Base-by-base conservation (phyloP, 1,140 invertebrate genomes). In the Cydia splendana region DNA sequence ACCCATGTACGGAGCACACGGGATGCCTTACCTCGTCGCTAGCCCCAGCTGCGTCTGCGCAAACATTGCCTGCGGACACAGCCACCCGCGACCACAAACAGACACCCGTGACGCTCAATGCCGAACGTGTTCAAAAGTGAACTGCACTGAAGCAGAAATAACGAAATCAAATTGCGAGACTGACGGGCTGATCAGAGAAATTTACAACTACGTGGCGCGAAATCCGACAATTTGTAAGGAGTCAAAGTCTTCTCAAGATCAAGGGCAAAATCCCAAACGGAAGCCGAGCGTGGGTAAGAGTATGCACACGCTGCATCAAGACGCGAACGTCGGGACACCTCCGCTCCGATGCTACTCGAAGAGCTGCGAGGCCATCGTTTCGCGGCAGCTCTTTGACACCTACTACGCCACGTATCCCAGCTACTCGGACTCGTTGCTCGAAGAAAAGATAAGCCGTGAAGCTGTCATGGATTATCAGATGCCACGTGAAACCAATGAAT, bases 311-410 rank as follows among this genome's bases (percentile, higher is more conserved):
- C 85, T 82, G 15, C 87, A 83, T 51, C 84, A 85, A 38, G 90
- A 90, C 69, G 86, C 79, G 13, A 87, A 89, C 76, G 84, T 91
- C n/a, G 86, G 85, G 24, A 91, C 88, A 34, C 77, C 85, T n/a
- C 85, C 83, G 48, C 79, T 88, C 45, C 88, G 85, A 75, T 90
- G 83, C 77, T 81, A 85, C 67, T 93, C 91, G 4, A 93, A 91
- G 77, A 93, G 91, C 77, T 93, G 90, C 74, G 91, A 92, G 79
- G 91, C 89, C 0, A 87, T 92, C 24, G 83, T 85, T 9, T 84
- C 85, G 18, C 82, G 80, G 78, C 75, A 81, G 15, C 65, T 75
- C 18, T 80, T 82, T 0, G 84, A 88, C 20, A 79, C 78, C 34
- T 83, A 79, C 74, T 82, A 82, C 30, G 15, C 30, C 76, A 80